Base-by-base conservation (phyloP, 2,113 vertebrate species). In the Rutilus rutilus region DNA sequence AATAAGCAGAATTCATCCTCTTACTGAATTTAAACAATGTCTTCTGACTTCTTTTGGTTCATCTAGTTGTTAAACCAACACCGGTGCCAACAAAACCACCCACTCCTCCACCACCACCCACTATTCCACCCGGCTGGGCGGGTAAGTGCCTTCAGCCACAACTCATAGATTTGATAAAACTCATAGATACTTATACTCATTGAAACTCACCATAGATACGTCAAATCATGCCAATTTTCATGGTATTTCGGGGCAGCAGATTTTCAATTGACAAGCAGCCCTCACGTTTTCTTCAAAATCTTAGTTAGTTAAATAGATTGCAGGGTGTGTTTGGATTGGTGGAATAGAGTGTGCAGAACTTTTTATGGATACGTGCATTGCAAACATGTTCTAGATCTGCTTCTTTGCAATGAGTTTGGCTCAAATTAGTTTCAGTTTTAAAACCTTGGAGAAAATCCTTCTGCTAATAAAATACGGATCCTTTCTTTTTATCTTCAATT, bases 51-150 rank as follows among this genome's bases (percentile, higher is more conserved):
- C 69, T 5, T 23, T 62, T 81, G 87, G 84, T 89, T 84, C 33
- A 78, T 92, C 85, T 89, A 96, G 84, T 82, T 79, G 54, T 98
- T 86, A 97, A 97, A 89, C 97, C 98, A 75, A 99, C 97, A 5
- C 95, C 96, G 19, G 94, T 94, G 12, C 97, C 98, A 25, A 98
- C 98, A 0, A 91, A 91, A 2, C 96, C 98, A 0, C 98, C 98
- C 4, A 96, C 97, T 2, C 97, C 98, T 11, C 95, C 96, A 10
- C 97, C 97, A 2, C 97, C 97, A 30, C 97, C 98, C 42, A 99
- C 98, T 36, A 97, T 99, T 59, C 98, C 98, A 67, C 97, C 98
- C 1, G 97, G 95, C 33, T 96, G 97, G 78, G 96, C 97, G 87
- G 97, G 98, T 99, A 93, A 92, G 94, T 87, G 47, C 27, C 52